Evolutionary conservation across 1,140 invertebrate genomes (phyloP).

Genomic region (Hylaeus volcanicus): DNA sequence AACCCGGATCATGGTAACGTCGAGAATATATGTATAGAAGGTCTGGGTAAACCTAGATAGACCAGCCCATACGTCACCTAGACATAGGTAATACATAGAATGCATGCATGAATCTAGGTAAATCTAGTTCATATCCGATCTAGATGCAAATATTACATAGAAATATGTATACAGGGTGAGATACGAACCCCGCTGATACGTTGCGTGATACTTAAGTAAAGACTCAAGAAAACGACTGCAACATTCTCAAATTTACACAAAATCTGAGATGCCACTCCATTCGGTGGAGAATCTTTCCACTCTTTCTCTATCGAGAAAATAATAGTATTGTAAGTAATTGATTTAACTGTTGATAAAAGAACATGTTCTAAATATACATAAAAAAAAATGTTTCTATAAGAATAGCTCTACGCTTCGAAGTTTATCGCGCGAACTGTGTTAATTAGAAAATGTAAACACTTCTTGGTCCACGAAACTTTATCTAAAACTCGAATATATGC

Average conservation of each 20-base stretch:
- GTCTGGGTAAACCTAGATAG: conserved; percentile 31
- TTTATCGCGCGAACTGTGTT: not conserved
- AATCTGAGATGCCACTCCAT: too few relatives aligned
- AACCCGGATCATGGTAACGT: conserved; percentile 22
- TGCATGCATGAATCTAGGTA: conserved; percentile 13
- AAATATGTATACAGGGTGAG: not conserved
- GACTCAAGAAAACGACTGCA: too few relatives aligned
- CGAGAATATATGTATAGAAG: conserved; percentile 16
- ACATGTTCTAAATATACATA: too few relatives aligned
- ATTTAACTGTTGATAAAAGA: too few relatives aligned
- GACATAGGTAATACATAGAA: conserved; percentile 3
- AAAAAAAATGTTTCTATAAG: too few relatives aligned
- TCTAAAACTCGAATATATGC: not conserved
- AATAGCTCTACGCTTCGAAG: too few relatives aligned
- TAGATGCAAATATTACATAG: not conserved
- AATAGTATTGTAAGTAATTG: too few relatives aligned
- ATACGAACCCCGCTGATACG: too few relatives aligned
- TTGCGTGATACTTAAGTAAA: too few relatives aligned
- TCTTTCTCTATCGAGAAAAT: too few relatives aligned
- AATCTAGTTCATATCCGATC: conserved; percentile 37
- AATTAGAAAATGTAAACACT: not conserved
- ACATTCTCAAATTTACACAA: too few relatives aligned
- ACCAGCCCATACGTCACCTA: conserved; percentile 29
- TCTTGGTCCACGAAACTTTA: not conserved
- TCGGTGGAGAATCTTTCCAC: too few relatives aligned